Base-by-base conservation (phyloP, 2,113 vertebrate species). In the Ammodytes marinus region DNA sequence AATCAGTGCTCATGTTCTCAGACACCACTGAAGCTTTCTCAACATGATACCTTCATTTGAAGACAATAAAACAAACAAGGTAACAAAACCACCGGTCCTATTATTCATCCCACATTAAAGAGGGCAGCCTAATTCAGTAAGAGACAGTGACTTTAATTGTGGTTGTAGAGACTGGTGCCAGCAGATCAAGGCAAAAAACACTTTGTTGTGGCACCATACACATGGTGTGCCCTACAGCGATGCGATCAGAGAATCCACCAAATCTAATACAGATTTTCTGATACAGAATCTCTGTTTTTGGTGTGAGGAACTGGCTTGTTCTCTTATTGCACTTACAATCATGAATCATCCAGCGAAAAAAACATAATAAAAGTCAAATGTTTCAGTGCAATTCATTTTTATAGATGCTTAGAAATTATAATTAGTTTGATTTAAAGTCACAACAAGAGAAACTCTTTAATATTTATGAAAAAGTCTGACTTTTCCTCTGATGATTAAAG, bases 161-260 rank as follows among this genome's bases (percentile, higher is more conserved):
- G 80, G 77, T 58, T 75, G 45, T 73, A 61, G 82, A 27, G 79
- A 70, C 53, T 86, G 84, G 83, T 86, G 77, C 88, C 84, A 81
- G 80, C 82, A 69, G 53, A 47, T 27, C 27, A 27, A 27, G 27
- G 27, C 27, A 60, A 63, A 14, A 39, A 37, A 59, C 42, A 40
- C 86, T 91, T 90, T 94, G 74, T 71, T 92, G 91, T 87, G 77
- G 82, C 35, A 40, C 39, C 35, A 8, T 47, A 59, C 76, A 82
- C 65, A 80, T 80, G 71, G 43, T 45, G 49, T 17, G 57, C 45
- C 74, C 72, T 13, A 27, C 45, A 55, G 71, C 6, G 11, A n/a
- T 64, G 39, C 3, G 6, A 60, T 49, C 54, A 66, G 74, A 84
- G n/a, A 39, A 35, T 39, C 2, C 14, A 63, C 13, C 2, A 8